These are phyloP conservation scores for Sycophaga agraensis DNA, from an alignment of 1,140 invertebrate species.

Conservation along the genomic window DNA sequence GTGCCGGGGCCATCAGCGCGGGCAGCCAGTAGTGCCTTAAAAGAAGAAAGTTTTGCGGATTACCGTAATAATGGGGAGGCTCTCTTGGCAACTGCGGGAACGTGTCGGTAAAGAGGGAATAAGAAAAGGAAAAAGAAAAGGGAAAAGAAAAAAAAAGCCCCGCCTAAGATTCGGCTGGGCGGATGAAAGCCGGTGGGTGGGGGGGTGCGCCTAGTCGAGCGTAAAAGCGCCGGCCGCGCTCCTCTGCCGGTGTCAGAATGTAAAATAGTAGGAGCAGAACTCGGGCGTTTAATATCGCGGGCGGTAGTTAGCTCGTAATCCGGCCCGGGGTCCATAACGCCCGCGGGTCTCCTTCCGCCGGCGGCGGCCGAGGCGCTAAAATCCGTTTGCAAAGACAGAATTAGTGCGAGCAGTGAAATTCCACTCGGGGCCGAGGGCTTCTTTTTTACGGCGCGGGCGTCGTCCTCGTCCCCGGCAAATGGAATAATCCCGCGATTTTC, in stretches of 20 bases:
- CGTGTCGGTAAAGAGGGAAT: background rate
- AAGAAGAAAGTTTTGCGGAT: too few relatives aligned
- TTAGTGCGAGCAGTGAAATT: constrained; percentile 26
- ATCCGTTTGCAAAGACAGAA: constrained; percentile 24
- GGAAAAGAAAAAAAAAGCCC: background rate
- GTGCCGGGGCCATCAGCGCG: too few relatives aligned
- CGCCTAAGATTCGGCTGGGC: too few relatives aligned
- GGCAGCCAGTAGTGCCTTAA: too few relatives aligned
- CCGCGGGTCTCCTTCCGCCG: background rate
- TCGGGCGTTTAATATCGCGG: background rate
- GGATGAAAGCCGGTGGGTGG: too few relatives aligned
- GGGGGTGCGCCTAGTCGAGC: background rate
- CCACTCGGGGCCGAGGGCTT: background rate
- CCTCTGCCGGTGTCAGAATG: background rate
- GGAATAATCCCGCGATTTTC: constrained; percentile 32
- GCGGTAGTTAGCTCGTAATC: too few relatives aligned
- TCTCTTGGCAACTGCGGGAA: too few relatives aligned
- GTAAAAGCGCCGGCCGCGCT: background rate
- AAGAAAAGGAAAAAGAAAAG: background rate
- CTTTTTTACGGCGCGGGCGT: constrained; percentile 4
- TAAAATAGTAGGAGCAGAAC: constrained; percentile 19
- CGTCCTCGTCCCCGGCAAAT: constrained; percentile 25
- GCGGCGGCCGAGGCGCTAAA: background rate
- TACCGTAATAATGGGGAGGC: too few relatives aligned
- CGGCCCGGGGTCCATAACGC: background rate